A percentile compares a stretch with the other conserved stretches of the same genome.
Evolutionary conservation across 2,888 invertebrate species (phyloP).

Genomic region (Drosophila anomalipes): DNA sequence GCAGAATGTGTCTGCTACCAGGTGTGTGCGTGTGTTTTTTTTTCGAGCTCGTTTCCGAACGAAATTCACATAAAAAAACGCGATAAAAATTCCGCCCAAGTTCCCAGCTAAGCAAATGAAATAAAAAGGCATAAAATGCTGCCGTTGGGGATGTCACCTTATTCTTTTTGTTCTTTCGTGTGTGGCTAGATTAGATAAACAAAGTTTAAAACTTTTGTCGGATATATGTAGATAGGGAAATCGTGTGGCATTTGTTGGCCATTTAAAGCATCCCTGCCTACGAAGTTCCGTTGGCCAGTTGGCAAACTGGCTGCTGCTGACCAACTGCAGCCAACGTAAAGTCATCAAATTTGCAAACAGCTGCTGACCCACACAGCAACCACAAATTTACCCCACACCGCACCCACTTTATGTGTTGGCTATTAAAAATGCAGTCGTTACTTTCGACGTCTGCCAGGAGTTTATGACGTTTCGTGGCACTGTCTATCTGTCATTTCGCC

Average conservation of each 20-base stretch:
- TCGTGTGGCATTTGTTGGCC: slow-evolving; percentile 21
- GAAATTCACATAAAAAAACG: slow-evolving; percentile 56
- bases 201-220: slow-evolving; percentile 52
- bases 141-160: slow-evolving; percentile 41
- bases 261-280: slow-evolving; percentile 51
- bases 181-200: slow-evolving; percentile 70
- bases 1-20: slow-evolving; percentile 15
- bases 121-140: slow-evolving; percentile 74
- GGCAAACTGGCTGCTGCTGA: slow-evolving; percentile 38
- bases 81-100: slow-evolving; percentile 48
- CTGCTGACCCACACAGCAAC: slow-evolving; percentile 26
- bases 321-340: slow-evolving; percentile 66
- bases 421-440: slow-evolving; percentile 75
- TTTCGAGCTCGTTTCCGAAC: slow-evolving; percentile 4
- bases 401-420: slow-evolving; percentile 51
- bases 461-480: slow-evolving; percentile 57
- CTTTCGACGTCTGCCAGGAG: slow-evolving; percentile 71
- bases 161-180: slow-evolving; percentile 12
- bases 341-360: slow-evolving; percentile 69
- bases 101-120: slow-evolving; percentile 48
- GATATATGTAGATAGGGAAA: slow-evolving; percentile 9
- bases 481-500: slow-evolving; percentile 25
- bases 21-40: slow-evolving; percentile 21
- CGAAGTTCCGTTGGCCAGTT: slow-evolving; percentile 35
- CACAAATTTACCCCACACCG: not conserved